Evolutionary conservation across 2,797 vertebrate species (phyloP), one percentile per base, ranked within the genome.

Genomic region (Danio albolineatus): DNA sequence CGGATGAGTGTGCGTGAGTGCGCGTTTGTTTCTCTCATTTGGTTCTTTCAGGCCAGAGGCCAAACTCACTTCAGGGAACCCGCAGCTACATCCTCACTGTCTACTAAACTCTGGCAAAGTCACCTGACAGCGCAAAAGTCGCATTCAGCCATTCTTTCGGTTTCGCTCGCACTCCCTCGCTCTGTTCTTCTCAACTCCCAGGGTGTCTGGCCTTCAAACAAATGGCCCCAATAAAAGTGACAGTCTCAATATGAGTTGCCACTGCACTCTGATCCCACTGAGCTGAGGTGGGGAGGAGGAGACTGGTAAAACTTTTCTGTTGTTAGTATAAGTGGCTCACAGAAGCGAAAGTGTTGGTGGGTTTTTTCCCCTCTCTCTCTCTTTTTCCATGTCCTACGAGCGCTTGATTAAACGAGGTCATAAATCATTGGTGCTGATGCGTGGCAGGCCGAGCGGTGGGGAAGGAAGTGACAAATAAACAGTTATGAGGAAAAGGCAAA

Each of bases 341-440:
- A 38, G 28, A 70, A 61, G 54, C 36, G 44, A 60, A 57, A 57
- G 51, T 67, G 65, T 70, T 28, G 44, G 64, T 44, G 19, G 38
- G 36, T 46, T 71, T 78, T 71, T n/a, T 49, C 10, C 41, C 48
- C 69, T 53, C 67, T 77, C 66, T 53, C 36, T 79, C 69, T 44
- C 54, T 73, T 57, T 74, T 70, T 65, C 21, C 46, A 57, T 72
- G 74, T 82, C 65, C 87, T 90, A 89, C 77, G 88, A 74, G 85
- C 79, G 83, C 81, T 84, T 92, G 91, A 93, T 93, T 91, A 93
- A 93, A 93, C 84, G 88, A 93, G 90, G 85, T 83, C 86, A 92
- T 94, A 91, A 94, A 94, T 95, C 90, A 87, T 87, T 86, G 16
- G 86, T 76, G 81, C 61, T 92, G 91, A 92, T 91, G 90, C 79